Evolutionary conservation across 2,888 invertebrate genomes (phyloP).

Genomic region (Protophormia terraenovae): DNA sequence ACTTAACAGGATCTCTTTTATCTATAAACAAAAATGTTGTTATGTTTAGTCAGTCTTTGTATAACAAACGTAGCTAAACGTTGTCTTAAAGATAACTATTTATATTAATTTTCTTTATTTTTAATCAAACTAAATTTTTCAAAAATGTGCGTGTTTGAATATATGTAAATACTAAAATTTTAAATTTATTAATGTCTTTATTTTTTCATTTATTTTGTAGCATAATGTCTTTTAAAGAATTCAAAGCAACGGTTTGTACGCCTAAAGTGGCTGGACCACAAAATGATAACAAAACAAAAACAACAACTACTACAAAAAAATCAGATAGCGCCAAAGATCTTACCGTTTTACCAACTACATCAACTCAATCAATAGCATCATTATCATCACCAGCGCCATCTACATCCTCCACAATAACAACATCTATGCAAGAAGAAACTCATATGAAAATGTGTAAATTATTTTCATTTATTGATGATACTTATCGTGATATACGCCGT

Average conservation of each 20-base stretch:
- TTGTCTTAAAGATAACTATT: neutral
- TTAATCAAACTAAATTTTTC: neutral
- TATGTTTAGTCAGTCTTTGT: neutral
- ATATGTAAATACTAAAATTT: neutral
- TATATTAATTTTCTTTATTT: neutral
- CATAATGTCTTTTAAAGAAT: conserved; percentile 41
- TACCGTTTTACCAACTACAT: neutral
- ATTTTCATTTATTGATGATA: conserved; percentile 46
- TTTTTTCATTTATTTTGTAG: conserved; percentile 9
- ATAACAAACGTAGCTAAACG: neutral
- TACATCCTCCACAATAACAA: neutral
- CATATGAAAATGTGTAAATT: conserved; percentile 26
- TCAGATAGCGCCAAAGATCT: conserved; percentile 17
- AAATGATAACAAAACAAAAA: neutral
- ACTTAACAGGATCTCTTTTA: neutral
- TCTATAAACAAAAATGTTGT: neutral
- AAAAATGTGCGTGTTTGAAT: neutral
- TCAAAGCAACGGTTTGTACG: neutral
- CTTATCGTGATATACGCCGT: conserved; percentile 47
- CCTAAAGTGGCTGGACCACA: conserved; percentile 57
- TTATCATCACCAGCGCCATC: neutral
- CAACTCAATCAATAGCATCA: neutral
- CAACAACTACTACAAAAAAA: neutral
- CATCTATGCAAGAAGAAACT: neutral
- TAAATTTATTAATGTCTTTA: neutral